phyloP scores from a whole-genome alignment of 1,140 invertebrate genomes.

The Brachionus paranguensis region DNA sequence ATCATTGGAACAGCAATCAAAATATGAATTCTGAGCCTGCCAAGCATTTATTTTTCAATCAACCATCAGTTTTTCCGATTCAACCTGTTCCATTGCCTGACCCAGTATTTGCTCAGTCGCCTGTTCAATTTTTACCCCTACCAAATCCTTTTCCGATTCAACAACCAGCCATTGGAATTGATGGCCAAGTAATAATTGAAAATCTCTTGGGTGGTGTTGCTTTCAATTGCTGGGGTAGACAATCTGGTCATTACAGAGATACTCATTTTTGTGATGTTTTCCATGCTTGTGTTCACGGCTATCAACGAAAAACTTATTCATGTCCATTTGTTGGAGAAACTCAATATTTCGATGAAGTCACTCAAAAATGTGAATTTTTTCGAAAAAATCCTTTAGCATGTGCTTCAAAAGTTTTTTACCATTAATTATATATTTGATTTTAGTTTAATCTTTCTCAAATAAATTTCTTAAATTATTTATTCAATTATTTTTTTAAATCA shows the following conservation, averaged over 20 bases:
- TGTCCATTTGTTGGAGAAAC: slow-evolving; percentile 31
- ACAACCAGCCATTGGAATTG: background rate
- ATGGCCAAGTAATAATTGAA: slow-evolving; percentile 12
- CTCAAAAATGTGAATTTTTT: slow-evolving; percentile 15
- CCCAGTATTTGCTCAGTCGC: background rate
- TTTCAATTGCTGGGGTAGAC: slow-evolving; percentile 8
- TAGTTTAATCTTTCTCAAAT: background rate
- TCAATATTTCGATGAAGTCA: slow-evolving; percentile 17
- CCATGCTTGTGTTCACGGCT: slow-evolving; percentile 37
- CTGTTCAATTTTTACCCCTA: background rate
- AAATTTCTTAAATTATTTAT: background rate
- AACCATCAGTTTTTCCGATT: background rate
- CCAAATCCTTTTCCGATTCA: background rate
- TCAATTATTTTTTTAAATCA: background rate
- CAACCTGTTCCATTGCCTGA: background rate
- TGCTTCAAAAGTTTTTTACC: background rate
- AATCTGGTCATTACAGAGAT: slow-evolving; percentile 29
- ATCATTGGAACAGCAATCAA: background rate
- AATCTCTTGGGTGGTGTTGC: slow-evolving; percentile 13
- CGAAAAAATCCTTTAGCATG: background rate
- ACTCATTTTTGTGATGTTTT: slow-evolving; percentile 31
- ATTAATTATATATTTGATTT: background rate
- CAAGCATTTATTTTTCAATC: slow-evolving; percentile 12
- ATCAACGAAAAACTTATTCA: background rate
- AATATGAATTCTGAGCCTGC: background rate